phyloP scores from a whole-genome alignment of 1,140 invertebrate genomes.

The Philaenus spumarius region DNA sequence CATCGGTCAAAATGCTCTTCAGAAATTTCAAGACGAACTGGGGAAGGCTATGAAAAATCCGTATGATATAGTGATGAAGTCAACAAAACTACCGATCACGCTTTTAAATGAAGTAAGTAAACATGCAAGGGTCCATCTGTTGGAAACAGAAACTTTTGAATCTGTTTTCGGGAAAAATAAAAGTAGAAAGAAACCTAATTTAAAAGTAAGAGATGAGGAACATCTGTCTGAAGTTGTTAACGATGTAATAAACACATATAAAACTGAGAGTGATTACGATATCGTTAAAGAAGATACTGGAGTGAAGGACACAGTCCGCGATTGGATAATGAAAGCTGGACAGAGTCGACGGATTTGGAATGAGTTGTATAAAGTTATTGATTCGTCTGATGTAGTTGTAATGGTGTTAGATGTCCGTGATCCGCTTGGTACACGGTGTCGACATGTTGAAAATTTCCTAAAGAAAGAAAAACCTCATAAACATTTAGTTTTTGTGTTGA shows the following conservation, averaged over 20 bases:
- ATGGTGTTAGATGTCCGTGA: constrained; percentile 85
- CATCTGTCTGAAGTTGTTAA: constrained; percentile 64
- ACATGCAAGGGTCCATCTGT: constrained; percentile 82
- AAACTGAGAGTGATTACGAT: constrained; percentile 68
- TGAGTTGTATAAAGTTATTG: constrained; percentile 98
- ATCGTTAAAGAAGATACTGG: constrained; percentile 74
- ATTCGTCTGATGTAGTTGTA: constrained; percentile 92
- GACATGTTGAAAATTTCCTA: constrained; percentile 78
- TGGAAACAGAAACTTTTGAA: constrained; percentile 93
- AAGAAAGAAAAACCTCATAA: constrained; percentile 86
- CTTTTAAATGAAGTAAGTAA: constrained; percentile 91
- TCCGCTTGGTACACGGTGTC: constrained; percentile 90
- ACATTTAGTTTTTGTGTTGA: constrained; percentile 90
- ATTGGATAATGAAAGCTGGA: constrained; percentile 87
- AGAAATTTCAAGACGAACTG: constrained; percentile 96
- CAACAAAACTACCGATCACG: constrained; percentile 89
- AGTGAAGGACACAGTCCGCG: constrained; percentile 61
- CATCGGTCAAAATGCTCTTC: constrained; percentile 88
- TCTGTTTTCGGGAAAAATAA: constrained; percentile 94
- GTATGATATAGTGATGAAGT: constrained; percentile 96
- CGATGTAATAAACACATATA: constrained; percentile 67
- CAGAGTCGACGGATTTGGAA: constrained; percentile 98
- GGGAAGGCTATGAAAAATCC: constrained; percentile 92
- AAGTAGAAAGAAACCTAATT: constrained; percentile 81
- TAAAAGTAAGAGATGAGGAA: constrained; percentile 64